Conservation (phyloP, 2,888 invertebrate species). For the Ectemnius lituratus region DNA sequence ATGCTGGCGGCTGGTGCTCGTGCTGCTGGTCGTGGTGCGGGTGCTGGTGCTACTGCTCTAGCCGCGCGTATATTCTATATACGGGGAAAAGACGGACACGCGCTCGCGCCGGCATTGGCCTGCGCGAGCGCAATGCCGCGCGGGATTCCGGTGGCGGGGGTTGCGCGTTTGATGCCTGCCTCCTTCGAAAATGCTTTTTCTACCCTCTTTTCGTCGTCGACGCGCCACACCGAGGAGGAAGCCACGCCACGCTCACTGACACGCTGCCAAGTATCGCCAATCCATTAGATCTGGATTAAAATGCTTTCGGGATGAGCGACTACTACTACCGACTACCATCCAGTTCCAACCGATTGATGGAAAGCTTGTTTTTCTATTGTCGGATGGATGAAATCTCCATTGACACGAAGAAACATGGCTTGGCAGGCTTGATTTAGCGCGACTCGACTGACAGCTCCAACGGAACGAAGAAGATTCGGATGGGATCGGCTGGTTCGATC, state of each 20-base stretch:
- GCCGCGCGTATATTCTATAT: constrained; percentile 54
- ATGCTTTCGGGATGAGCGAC: too few species aligned
- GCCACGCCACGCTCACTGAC: constrained; percentile 6
- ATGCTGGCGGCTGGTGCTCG: constrained; percentile 51
- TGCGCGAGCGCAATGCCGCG: constrained; percentile 68
- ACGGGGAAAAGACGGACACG: constrained; percentile 46
- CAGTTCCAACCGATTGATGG: too few species aligned
- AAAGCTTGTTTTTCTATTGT: too few species aligned
- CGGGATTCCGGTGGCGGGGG: constrained; percentile 58
- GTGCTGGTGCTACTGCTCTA: constrained; percentile 64
- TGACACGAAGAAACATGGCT: too few species aligned
- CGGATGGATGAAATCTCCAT: too few species aligned
- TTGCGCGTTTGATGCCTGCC: constrained; percentile 57
- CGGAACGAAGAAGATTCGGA: not conserved
- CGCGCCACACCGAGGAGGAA: not conserved
- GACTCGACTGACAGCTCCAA: not conserved
- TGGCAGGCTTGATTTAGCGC: too few species aligned
- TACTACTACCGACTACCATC: too few species aligned
- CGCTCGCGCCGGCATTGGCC: constrained; percentile 63
- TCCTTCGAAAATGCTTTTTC: constrained; percentile 46
- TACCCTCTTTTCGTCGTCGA: not conserved
- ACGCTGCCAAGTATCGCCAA: not conserved
- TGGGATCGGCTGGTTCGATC: not conserved
- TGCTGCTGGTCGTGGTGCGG: constrained; percentile 62
- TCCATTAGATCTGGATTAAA: too few species aligned